phyloP scores from a whole-genome alignment of 2,113 vertebrate genomes.

The Synodontis membranacea region DNA sequence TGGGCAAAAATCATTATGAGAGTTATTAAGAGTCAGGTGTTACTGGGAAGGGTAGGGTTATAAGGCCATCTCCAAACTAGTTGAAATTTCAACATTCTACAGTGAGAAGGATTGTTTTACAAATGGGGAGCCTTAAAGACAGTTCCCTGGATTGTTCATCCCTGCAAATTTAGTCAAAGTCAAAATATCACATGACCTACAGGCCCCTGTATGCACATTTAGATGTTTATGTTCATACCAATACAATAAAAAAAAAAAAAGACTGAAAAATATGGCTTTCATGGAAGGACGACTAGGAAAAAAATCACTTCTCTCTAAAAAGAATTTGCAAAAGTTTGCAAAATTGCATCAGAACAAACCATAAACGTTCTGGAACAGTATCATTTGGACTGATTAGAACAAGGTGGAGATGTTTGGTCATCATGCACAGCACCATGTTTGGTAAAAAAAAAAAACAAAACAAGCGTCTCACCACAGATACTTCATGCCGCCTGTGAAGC shows the following conservation, averaged over 20 bases:
- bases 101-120: no score
- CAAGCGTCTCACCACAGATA: neutral
- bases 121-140: no score
- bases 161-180: no score
- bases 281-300: neutral
- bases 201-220: neutral
- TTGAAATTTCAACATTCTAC: no score
- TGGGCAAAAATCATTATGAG: no score
- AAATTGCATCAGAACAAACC: neutral
- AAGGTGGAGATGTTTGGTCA: neutral
- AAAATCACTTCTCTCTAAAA: neutral
- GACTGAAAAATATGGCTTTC: neutral
- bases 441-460: neutral
- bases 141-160: no score
- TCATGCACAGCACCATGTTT: neutral
- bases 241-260: no score
- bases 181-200: neutral
- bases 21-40: no score
- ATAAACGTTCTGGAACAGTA: neutral
- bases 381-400: neutral
- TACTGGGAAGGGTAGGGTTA: no score
- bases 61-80: no score
- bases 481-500: no score
- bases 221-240: neutral
- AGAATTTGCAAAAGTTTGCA: neutral